A percentile compares a stretch with the other conserved stretches of the same genome.
These are phyloP conservation scores for Tricholauxania praeusta DNA, from an alignment of 2,888 invertebrate species.

Conservation along the genomic window DNA sequence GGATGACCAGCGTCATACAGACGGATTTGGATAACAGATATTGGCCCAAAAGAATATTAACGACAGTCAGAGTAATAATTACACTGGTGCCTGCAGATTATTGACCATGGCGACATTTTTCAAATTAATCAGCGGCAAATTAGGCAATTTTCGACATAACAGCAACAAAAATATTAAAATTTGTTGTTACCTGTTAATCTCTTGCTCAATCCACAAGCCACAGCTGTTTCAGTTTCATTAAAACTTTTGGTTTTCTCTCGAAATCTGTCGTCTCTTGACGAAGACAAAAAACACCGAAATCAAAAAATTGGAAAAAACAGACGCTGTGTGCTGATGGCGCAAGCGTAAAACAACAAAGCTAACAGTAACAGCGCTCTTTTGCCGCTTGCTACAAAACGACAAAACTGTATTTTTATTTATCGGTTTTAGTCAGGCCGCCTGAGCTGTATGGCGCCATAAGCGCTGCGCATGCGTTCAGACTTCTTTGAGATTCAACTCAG, in stretches of 20 bases:
- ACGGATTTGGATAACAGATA: not conserved
- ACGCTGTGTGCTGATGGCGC: constrained; percentile 38
- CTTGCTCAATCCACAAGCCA: constrained; percentile 20
- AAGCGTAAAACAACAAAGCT: constrained; percentile 3
- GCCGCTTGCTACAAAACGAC: constrained; percentile 46
- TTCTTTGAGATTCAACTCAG: constrained; percentile 68
- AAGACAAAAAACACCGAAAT: not conserved
- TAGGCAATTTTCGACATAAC: constrained; percentile 46
- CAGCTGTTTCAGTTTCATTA: constrained; percentile 14
- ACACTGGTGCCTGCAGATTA: constrained; percentile 31
- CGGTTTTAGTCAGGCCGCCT: constrained; percentile 27
- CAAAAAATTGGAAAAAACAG: constrained; percentile 42
- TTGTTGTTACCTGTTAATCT: constrained; percentile 36
- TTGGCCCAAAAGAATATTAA: not conserved
- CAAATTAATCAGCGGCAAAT: constrained; percentile 42
- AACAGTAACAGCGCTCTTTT: not conserved
- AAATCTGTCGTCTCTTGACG: constrained; percentile 35
- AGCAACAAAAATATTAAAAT: constrained; percentile 12
- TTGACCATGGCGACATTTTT: constrained; percentile 48
- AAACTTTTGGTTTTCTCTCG: constrained; percentile 46
- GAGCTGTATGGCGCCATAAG: constrained; percentile 45
- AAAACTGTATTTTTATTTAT: constrained; percentile 35
- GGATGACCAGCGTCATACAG: not conserved
- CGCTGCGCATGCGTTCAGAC: constrained; percentile 63
- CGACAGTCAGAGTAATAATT: not conserved